These are phyloP conservation scores for Gasterosteus aculeatus DNA, from an alignment of 2,113 vertebrate genomes.

Conservation along the genomic window DNA sequence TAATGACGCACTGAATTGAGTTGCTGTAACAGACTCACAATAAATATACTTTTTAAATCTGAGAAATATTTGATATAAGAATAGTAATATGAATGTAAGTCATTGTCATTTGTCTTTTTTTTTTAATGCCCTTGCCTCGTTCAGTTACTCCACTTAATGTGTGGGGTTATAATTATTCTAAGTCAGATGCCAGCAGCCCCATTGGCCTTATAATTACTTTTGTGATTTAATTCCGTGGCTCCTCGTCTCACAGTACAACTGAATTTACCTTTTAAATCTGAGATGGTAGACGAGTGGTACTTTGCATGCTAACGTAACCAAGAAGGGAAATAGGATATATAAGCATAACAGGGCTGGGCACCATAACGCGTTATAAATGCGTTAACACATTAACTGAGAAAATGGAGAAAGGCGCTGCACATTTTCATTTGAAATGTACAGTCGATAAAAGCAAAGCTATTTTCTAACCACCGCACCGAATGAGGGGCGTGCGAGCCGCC, in stretches of 20 bases:
- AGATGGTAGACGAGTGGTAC: not conserved
- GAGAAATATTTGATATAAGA: not conserved
- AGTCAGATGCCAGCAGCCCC: constrained; percentile 19
- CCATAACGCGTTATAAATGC: too few relatives aligned
- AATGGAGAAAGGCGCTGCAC: too few relatives aligned
- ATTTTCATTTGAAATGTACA: too few relatives aligned
- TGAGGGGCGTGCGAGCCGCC: too few relatives aligned
- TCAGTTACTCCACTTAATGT: constrained; percentile 12
- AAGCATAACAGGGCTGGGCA: too few relatives aligned
- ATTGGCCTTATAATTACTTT: constrained; percentile 26
- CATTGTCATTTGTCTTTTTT: not conserved
- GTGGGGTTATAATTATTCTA: constrained; percentile 20
- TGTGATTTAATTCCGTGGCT: constrained; percentile 10
- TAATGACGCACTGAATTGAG: constrained; percentile 5
- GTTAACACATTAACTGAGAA: too few relatives aligned
- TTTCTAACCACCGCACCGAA: too few relatives aligned
- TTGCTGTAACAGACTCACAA: not conserved
- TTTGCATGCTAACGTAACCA: not conserved
- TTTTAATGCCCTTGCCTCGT: not conserved
- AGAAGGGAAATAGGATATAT: not conserved
- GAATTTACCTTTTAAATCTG: not conserved
- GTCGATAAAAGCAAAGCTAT: too few relatives aligned
- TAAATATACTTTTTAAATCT: not conserved
- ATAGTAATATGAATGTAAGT: constrained; percentile 3
- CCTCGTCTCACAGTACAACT: not conserved